phyloP scores from a whole-genome alignment of 2,113 vertebrate species.

The Mastomys natalensis region DNA sequence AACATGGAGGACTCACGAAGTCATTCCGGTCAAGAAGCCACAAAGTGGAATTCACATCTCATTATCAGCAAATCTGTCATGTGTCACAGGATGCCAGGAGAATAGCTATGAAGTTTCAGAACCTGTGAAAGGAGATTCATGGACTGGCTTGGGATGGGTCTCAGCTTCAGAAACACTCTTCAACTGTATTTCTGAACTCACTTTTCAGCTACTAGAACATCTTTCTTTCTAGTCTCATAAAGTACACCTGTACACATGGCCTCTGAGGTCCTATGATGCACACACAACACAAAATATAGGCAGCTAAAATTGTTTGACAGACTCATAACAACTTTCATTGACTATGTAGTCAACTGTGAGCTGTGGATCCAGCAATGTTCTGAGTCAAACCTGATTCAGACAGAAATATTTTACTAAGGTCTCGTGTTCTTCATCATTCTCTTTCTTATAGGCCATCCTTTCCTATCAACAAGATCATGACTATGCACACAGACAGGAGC shows the following conservation, averaged over 20 bases:
- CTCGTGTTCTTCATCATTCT: not conserved
- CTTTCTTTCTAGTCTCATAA: slow-evolving; percentile 1
- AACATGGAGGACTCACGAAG: slow-evolving; percentile 10
- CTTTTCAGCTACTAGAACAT: not conserved
- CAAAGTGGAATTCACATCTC: not conserved
- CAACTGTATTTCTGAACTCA: not conserved
- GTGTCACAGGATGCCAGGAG: not conserved
- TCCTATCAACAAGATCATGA: not conserved
- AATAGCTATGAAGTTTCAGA: not conserved
- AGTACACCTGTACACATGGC: not conserved
- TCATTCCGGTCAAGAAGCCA: slow-evolving; percentile 11
- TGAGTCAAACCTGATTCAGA: not conserved
- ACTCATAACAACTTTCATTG: not conserved
- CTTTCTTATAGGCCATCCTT: not conserved
- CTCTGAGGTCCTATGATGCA: slow-evolving; percentile 24
- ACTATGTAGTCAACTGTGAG: not conserved
- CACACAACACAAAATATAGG: not conserved
- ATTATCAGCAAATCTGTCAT: not conserved
- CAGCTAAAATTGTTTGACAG: not conserved
- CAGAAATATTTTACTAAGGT: not conserved
- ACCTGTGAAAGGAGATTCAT: not conserved
- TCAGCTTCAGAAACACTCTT: not conserved
- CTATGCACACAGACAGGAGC: not conserved
- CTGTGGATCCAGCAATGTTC: not conserved
- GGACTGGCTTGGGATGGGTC: not conserved